Evolutionary conservation across 2,113 vertebrate species (phyloP), one percentile per base, ranked within the genome.

Genomic region (Mystacornis crossleyi): DNA sequence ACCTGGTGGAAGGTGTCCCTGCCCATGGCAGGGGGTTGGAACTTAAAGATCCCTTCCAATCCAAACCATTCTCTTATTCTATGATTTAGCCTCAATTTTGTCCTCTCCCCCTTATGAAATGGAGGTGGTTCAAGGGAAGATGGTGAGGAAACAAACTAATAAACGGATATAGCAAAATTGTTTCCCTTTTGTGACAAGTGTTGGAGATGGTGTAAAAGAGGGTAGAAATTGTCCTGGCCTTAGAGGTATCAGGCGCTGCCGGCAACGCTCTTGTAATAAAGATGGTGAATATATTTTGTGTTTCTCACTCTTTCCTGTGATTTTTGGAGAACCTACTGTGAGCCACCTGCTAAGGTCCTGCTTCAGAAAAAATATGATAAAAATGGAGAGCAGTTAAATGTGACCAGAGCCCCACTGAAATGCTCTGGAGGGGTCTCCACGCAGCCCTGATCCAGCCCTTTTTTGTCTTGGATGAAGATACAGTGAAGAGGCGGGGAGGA

Each of bases 341-440:
- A 87, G 55, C 14, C 8, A 58, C 14, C 19, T 54, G 31, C 42
- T 69, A 8, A 85, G 51, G 34, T n/a, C 25, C 25, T 64, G 24
- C 54, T 65, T 80, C 18, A 40, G 33, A 77, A 75, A 57, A 84
- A 58, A 2, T 18, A 40, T 20, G 1, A 33, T 45, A 51, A 65
- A 74, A 73, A 53, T 23, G 17, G 62, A 24, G 7, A 64, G 29
- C 23, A n/a, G 50, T 61, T 74, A 55, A 73, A 54, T 0, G 0
- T 66, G 79, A 61, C 40, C 36, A 43, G n/a, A 67, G 73, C 24
- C 50, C 43, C 64, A 34, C 33, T 43, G 34, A 79, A 83, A 58
- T n/a, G 17, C 15, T 62, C 12, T 0, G 0, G 28, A 53, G 14
- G 10, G 18, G 21, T 45, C 36, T 82, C 42, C 42, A 34, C 0